Base-by-base conservation (phyloP, 2,888 invertebrate genomes). In the Trachelus tabidus region DNA sequence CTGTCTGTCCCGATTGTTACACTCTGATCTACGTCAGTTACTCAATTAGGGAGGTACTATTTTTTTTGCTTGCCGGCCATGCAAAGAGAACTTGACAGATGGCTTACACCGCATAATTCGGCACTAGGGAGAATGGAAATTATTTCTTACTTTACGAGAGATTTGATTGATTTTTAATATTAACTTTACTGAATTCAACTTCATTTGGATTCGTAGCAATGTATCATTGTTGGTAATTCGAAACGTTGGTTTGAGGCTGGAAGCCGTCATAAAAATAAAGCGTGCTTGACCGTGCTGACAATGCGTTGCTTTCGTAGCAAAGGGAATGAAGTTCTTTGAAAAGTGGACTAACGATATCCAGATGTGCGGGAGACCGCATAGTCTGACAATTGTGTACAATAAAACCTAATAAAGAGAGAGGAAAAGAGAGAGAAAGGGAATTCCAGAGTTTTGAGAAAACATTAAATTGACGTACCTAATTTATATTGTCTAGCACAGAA, bases 391-490 rank as follows among this genome's bases (percentile, higher is more conserved):
- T 33, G 71, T 33, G 71, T 31, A 71, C 15, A 34, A 71, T 33
- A 31, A 34, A 15, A 30, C 3, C 31, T 9, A 56, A 56, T 56
- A 9, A 56, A 56, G 56, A 9, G 40, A 56, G 56, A 56, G 56
- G 1, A 23, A 56, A 0, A 9, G 23, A 15, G 56, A 23, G 23
- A 23, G 40, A 15, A 0, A 15, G 73, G 34, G 37, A 35, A 74
- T 30, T 30, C 12, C 35, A 12, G 34, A 37, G 74, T 35, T 30
- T 74, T 30, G 74, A 34, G 74, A 74, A 74, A 33, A 30, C 34
- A 34, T 35, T 33, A 37, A 68, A 78, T 78, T 78, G 76, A 78
- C 76, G 71, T 33, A 37, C 71, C 34, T 78, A 73, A 78, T 78
- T 78, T 78, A 78, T 76, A 76, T 73, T 68, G 76, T 78, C 78